phyloP scores from a whole-genome alignment of 1,140 invertebrate species.

The Diorhabda sublineata region DNA sequence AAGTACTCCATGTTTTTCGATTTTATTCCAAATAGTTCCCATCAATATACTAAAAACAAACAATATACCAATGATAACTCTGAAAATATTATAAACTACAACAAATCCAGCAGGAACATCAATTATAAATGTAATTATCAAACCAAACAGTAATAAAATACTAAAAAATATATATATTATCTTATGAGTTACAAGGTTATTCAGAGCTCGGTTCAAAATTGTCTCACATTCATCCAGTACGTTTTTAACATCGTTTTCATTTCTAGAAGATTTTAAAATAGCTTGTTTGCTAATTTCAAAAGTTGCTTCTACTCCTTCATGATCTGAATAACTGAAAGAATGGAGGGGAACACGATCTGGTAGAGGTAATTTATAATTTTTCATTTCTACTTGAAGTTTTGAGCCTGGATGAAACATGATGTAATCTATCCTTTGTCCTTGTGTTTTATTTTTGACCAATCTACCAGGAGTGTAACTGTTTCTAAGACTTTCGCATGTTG shows the following conservation, averaged over 20 bases:
- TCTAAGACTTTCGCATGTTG: conserved; percentile 75
- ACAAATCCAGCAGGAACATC: conserved; percentile 46
- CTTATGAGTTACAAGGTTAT: conserved; percentile 54
- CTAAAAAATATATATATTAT: conserved; percentile 57
- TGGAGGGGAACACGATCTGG: conserved; percentile 66
- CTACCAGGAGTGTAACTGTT: conserved; percentile 74
- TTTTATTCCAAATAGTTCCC: conserved; percentile 73
- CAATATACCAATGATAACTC: conserved; percentile 59
- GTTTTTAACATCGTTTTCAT: conserved; percentile 36
- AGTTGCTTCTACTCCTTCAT: conserved; percentile 68
- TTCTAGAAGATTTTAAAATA: conserved; percentile 53
- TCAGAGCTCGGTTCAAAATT: conserved; percentile 58
- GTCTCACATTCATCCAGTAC: conserved; percentile 58
- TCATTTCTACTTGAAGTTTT: conserved; percentile 54
- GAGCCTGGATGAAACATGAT: conserved; percentile 68
- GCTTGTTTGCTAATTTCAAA: conserved; percentile 27
- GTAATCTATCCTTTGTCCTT: conserved; percentile 88
- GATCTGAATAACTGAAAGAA: conserved; percentile 82
- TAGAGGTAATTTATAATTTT: conserved; percentile 66
- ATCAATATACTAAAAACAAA: conserved; percentile 70
- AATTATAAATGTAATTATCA: conserved; percentile 47
- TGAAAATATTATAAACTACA: conserved; percentile 52
- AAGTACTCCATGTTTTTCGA: conserved; percentile 71
- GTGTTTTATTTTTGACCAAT: conserved; percentile 54
- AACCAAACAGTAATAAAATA: conserved; percentile 47